A percentile compares a stretch with the other conserved stretches of the same genome.
These are phyloP conservation scores for Pomacea canaliculata DNA, from an alignment of 2,888 invertebrate species.

Conservation along the genomic window DNA sequence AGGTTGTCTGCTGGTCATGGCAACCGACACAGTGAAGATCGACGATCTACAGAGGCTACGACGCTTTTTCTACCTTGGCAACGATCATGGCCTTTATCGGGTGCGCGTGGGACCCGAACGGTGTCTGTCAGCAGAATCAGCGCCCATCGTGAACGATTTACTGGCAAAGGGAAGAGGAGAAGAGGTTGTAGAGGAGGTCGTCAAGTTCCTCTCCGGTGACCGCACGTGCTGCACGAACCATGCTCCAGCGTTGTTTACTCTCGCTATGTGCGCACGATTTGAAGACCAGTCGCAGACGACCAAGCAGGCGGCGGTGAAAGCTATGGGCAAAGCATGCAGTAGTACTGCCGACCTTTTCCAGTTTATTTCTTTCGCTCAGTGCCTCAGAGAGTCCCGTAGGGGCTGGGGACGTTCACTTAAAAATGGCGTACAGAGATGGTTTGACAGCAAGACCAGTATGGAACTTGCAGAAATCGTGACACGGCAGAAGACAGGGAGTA, in stretches of 20 bases:
- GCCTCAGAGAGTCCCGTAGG: conserved; percentile 50
- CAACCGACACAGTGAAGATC: conserved; percentile 6
- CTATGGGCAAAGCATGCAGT: conserved; percentile 74
- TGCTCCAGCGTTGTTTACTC: conserved; percentile 74
- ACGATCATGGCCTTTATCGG: conserved; percentile 57
- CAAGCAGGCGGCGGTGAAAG: conserved; percentile 74
- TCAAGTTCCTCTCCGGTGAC: conserved; percentile 44
- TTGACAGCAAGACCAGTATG: conserved; percentile 75
- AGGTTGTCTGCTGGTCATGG: conserved; percentile 8
- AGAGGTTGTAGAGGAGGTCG: conserved; percentile 59
- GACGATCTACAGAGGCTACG: conserved; percentile 27
- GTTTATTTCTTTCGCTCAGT: conserved; percentile 76
- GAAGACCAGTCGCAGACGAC: conserved; percentile 65
- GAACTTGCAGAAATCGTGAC: conserved; percentile 78
- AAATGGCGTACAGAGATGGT: conserved; percentile 78
- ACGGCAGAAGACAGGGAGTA: conserved; percentile 75
- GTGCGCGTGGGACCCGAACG: conserved; percentile 47
- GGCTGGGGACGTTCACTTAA: conserved; percentile 79
- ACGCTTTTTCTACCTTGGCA: conserved; percentile 58
- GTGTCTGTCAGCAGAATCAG: conserved; percentile 46
- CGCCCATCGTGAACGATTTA: conserved; percentile 51
- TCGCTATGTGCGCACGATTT: conserved; percentile 76
- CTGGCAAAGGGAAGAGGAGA: conserved; percentile 56
- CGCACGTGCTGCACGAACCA: conserved; percentile 66
- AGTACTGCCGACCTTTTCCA: conserved; percentile 77